Conservation (phyloP, 1,140 invertebrate species). For the Euura saliciscinereae region DNA sequence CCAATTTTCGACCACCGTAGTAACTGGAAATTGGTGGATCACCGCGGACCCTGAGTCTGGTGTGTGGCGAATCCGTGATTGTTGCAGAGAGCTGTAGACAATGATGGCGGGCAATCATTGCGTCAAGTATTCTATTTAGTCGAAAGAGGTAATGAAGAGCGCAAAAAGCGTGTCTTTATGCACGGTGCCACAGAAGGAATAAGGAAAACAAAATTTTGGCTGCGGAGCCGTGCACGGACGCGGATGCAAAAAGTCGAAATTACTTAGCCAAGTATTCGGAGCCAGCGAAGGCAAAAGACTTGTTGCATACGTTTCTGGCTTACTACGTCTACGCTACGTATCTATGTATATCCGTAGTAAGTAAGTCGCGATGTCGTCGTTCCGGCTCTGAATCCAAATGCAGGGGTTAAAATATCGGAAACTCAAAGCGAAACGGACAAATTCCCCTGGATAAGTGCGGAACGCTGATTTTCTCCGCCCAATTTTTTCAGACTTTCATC, state of each 20-base stretch:
- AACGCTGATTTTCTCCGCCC: neutral
- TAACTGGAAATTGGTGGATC: too few relatives aligned
- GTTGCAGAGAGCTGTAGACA: neutral
- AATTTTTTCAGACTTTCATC: neutral
- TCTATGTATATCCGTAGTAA: neutral
- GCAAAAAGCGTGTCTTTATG: neutral
- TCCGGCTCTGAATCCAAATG: neutral
- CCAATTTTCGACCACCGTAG: too few relatives aligned
- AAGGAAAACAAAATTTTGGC: too few relatives aligned
- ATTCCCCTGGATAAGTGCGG: too few relatives aligned
- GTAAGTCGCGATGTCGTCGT: neutral
- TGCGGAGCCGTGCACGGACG: too few relatives aligned
- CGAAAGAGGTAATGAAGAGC: neutral
- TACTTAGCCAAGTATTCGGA: conserved; percentile 54
- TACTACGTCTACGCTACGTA: neutral
- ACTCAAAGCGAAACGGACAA: conserved; percentile 32
- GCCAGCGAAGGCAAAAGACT: conserved; percentile 59
- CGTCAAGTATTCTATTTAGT: conserved; percentile 1
- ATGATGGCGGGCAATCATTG: neutral
- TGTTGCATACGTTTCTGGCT: conserved; percentile 46
- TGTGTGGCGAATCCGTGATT: neutral
- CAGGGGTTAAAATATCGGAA: conserved; percentile 56
- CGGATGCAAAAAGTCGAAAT: conserved; percentile 43
- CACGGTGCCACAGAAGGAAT: too few relatives aligned
- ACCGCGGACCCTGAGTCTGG: neutral